Evolutionary conservation across 2,797 vertebrate species (phyloP).

Genomic region (Micromesistius poutassou): DNA sequence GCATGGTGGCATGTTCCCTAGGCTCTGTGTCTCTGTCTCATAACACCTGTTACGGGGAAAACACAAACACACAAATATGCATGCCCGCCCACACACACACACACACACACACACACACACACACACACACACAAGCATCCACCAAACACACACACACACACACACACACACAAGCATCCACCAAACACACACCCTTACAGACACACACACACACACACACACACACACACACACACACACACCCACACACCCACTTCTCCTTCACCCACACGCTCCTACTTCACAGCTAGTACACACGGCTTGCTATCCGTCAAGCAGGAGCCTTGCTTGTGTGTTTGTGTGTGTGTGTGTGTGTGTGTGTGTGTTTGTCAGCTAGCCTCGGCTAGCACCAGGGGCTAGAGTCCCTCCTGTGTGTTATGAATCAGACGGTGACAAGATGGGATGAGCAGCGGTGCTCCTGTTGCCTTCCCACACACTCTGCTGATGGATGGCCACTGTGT

Average conservation of each 20-base stretch:
- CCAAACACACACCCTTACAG: conserved; percentile 14
- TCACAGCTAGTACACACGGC: conserved; percentile 39
- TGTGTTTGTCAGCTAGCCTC: too few species aligned
- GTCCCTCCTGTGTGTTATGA: conserved; percentile 24
- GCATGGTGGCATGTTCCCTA: too few species aligned
- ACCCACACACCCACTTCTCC: too few species aligned
- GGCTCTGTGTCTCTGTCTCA: conserved; percentile 10
- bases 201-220: too few species aligned
- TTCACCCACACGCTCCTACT: conserved; percentile 35
- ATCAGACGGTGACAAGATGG: neutral
- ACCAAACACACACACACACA: too few species aligned
- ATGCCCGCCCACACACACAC: neutral
- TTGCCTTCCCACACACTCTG: too few species aligned
- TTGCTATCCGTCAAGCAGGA: conserved; percentile 19
- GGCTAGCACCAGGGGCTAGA: conserved; percentile 6
- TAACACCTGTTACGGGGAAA: conserved; percentile 28
- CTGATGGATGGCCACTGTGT: neutral
- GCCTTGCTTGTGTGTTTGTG: neutral
- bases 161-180: too few species aligned
- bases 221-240: too few species aligned
- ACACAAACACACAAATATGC: conserved; percentile 15
- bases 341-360: too few species aligned
- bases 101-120: too few species aligned
- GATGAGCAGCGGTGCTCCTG: neutral
- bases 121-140: too few species aligned